phyloP scores from a whole-genome alignment of 2,113 vertebrate species.

The Hyperoodon ampullatus region DNA sequence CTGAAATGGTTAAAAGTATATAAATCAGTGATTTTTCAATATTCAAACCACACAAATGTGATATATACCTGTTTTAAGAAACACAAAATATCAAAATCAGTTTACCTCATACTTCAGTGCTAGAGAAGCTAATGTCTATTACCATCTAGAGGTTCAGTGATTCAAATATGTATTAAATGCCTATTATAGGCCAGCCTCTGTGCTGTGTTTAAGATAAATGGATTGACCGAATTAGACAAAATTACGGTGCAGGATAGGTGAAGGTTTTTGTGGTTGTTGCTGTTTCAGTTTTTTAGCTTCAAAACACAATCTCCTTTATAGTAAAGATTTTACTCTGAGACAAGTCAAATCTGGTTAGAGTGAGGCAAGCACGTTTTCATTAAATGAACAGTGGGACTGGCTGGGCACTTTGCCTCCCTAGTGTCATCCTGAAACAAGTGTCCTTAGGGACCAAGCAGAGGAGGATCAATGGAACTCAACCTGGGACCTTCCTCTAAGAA shows the following conservation, averaged over 20 bases:
- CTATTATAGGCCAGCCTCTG: background rate
- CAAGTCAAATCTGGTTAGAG: background rate
- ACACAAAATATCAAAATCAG: background rate
- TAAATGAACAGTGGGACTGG: background rate
- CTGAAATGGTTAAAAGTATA: constrained; percentile 83
- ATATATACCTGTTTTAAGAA: background rate
- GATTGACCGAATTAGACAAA: background rate
- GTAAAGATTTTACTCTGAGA: background rate
- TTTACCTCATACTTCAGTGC: background rate
- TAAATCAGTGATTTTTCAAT: background rate
- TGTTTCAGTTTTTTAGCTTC: background rate
- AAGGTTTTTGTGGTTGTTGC: background rate
- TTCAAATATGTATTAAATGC: background rate
- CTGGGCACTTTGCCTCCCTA: background rate
- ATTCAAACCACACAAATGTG: background rate
- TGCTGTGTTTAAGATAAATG: background rate
- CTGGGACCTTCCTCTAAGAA: background rate
- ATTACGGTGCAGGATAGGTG: background rate
- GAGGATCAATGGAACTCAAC: background rate
- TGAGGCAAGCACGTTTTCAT: background rate
- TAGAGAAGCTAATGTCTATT: background rate
- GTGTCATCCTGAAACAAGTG: background rate
- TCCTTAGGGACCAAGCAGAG: background rate
- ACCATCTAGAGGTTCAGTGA: background rate
- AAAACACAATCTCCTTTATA: constrained; percentile 22